Evolutionary conservation across 2,797 vertebrate genomes (phyloP).

Genomic region (Crocidura indochinensis): DNA sequence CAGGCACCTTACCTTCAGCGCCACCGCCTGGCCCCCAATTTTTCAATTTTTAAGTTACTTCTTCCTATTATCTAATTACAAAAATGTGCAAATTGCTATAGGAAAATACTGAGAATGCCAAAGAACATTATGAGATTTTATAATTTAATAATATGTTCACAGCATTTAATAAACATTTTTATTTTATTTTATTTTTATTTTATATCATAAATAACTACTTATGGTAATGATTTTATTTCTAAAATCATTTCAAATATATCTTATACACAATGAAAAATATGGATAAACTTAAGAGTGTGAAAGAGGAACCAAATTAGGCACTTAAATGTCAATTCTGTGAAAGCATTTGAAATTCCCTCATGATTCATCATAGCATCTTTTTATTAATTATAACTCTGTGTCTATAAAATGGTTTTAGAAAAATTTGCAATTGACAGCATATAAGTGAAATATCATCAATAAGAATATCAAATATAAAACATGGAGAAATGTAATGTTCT

Average conservation of each 20-base stretch:
- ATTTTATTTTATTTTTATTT: no score
- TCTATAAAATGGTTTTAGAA: conserved; percentile 53
- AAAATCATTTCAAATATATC: conserved; percentile 20
- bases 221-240: no score
- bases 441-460: conserved; percentile 74
- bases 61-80: no score
- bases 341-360: conserved; percentile 73
- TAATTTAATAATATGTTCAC: no score
- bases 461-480: conserved; percentile 71
- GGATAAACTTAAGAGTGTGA: conserved; percentile 51
- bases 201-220: no score
- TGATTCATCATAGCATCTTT: conserved; percentile 69
- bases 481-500: conserved; percentile 54
- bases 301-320: conserved; percentile 68
- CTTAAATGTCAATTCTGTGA: conserved; percentile 78
- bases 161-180: no score
- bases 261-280: conserved; percentile 34
- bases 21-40: no score
- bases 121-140: no score
- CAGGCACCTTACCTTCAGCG: no score
- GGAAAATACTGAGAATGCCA: no score
- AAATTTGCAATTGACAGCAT: conserved; percentile 44
- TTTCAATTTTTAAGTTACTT: no score
- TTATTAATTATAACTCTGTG: conserved; percentile 69
- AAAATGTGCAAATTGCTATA: no score